These are phyloP conservation scores for Toxotes chatareus DNA, from an alignment of 2,113 vertebrate genomes.

Conservation along the genomic window DNA sequence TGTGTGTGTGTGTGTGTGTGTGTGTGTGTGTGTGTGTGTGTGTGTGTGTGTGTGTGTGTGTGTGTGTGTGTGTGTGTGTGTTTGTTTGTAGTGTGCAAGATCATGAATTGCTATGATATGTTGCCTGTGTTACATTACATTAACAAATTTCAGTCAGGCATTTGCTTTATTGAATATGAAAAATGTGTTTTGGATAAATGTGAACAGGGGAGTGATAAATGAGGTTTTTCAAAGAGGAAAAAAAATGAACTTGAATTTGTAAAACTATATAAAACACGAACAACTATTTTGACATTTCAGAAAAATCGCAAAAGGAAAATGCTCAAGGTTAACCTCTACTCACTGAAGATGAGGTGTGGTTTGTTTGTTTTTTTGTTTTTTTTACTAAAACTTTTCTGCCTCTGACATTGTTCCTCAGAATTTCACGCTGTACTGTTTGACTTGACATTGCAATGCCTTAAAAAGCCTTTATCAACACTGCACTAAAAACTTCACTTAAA, in stretches of 20 bases:
- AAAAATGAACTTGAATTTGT: background rate
- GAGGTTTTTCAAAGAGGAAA: background rate
- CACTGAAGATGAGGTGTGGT: background rate
- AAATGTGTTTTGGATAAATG: background rate
- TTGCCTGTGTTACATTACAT: background rate
- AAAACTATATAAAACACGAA: background rate
- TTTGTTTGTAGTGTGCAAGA: background rate
- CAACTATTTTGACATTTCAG: background rate
- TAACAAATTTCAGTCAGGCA: background rate
- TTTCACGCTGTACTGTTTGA: too few relatives aligned
- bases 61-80: background rate
- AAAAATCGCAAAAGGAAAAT: background rate
- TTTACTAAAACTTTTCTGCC: too few relatives aligned
- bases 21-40: background rate
- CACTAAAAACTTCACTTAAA: background rate
- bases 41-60: background rate
- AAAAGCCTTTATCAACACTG: background rate
- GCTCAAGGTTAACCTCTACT: background rate
- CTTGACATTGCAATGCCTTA: background rate
- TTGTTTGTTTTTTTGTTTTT: too few relatives aligned
- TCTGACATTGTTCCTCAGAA: too few relatives aligned
- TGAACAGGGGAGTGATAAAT: background rate
- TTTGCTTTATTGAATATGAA: background rate
- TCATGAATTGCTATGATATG: background rate
- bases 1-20: background rate